Base-by-base conservation (phyloP, 2,113 vertebrate genomes). In the Pygoscelis antarcticus region DNA sequence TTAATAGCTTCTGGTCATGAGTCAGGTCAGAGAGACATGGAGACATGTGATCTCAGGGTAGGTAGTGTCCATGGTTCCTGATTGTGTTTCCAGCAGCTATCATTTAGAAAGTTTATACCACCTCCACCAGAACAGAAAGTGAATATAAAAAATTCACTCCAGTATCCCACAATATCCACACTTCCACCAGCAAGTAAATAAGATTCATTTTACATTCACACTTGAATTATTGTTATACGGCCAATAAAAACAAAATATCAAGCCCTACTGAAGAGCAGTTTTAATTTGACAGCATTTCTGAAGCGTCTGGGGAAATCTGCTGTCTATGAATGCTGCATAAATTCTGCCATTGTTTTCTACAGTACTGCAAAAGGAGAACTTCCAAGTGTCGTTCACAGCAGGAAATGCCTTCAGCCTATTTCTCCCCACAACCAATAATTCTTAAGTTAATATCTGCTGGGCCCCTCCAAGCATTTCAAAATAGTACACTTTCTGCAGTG, bases 401-500 rank as follows among this genome's bases (percentile, higher is more conserved):
- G 90, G 86, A 97, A 97, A 97, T 97, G 89, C 77, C 96, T 98
- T 96, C 68, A 84, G 74, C 66, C 85, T 90, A 95, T 93, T 93
- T 90, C 96, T 97, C 90, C 88, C 72, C 95, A 97, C 95, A 98
- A 96, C 91, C 86, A 97, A 96, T 94, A 97, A 98, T 88, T 97
- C 92, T 97, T 92, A 92, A 96, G 83, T 93, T 96, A 96, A 89
- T 94, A 95, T 95, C 79, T 89, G 46, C 19, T 92, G 82, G 79
- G 62, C 68, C 77, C 16, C 83, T 95, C 87, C 87, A 95, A 89
- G 57, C 71, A 90, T 97, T 96, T 93, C 58, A 94, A 95, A 97
- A 93, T 25, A 10, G 10, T 46, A 34, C 77, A 34, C 77, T 96
- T 97, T 87, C 68, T 87, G 72, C 58, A 46, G 51, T 70, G 55